Base-by-base conservation (phyloP, 2,797 vertebrate genomes). In the Todus mexicanus region DNA sequence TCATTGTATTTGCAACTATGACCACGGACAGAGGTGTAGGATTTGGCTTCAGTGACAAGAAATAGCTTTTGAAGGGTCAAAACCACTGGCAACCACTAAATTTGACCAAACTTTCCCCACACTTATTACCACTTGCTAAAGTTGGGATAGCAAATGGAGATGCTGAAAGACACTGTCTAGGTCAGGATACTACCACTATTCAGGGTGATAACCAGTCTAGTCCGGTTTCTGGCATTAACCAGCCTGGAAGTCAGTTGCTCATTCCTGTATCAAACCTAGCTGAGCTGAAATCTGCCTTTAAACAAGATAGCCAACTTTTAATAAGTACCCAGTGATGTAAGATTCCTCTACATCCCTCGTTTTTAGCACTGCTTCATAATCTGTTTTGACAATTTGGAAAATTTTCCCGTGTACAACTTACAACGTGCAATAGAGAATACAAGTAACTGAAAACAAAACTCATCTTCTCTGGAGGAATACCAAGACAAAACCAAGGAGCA, bases 201-300 rank as follows among this genome's bases (percentile, higher is more conserved):
- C 2, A 43, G 40, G 27, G 10, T 0, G 0, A 35, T 35, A 77
- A 59, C 15, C 38, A 68, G 10, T 9, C n/a, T 26, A n/a, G 21
- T 54, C 40, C 29, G 29, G 61, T 12, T 51, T 45, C 61, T 78
- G 68, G 13, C 54, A 74, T n/a, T 37, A 56, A 56, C 25, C 23
- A 70, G n/a, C 22, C 68, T 83, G 38, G 42, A 83, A 61, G 17
- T 60, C 11, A 54, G 40, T 26, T 50, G 35, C 23, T 81, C 4
- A 64, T 43, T 91, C n/a, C 40, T 70, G 25, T 45, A 43, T 48
- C 51, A 61, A 57, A 71, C 25, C 57, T 2, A 35, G 53, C 9
- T 51, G 43, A 75, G 56, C 61, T 16, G 42, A 70, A 86, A 61
- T 17, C 21, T 47, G 37, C 20, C 27, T 68, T 87, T 47, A 21